Evolutionary conservation across 2,888 invertebrate genomes (phyloP).

Genomic region (Parapristionchus giblindavisi): DNA sequence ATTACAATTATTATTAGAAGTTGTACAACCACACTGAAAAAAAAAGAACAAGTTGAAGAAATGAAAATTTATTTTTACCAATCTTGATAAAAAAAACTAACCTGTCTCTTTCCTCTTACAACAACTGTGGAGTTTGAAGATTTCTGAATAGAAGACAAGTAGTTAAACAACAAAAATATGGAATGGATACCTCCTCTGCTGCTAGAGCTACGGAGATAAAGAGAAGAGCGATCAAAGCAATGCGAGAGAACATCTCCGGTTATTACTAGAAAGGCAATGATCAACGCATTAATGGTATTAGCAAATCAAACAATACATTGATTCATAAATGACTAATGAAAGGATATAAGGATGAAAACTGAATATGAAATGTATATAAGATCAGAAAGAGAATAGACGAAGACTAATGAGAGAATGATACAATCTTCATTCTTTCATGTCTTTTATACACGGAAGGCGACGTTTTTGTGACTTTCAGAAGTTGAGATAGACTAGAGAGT

Average conservation of each 20-base stretch:
- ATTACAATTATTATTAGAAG: conserved; percentile 32
- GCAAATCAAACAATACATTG: background rate
- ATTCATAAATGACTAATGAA: background rate
- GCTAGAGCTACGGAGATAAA: background rate
- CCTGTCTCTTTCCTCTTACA: background rate
- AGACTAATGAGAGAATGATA: background rate
- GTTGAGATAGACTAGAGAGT: background rate
- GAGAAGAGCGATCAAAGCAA: conserved; percentile 18
- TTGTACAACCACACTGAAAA: conserved; percentile 24
- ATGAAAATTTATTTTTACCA: background rate
- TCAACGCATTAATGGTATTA: too few relatives aligned
- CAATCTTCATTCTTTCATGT: conserved; percentile 13
- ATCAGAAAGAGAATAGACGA: too few relatives aligned
- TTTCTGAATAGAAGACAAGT: too few relatives aligned
- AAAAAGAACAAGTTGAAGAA: conserved; percentile 6
- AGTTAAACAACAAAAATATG: too few relatives aligned
- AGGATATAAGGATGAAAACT: background rate
- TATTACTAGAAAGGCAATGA: too few relatives aligned
- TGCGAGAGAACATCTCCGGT: too few relatives aligned
- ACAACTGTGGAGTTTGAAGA: background rate
- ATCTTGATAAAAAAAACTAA: background rate
- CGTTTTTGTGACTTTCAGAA: conserved; percentile 36
- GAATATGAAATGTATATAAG: too few relatives aligned
- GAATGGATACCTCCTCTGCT: background rate
- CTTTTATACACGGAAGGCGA: conserved; percentile 26